Percentiles rank a stretch among this genome's conserved stretches.
These are phyloP conservation scores for Gobionotothen gibberifrons DNA, from an alignment of 2,797 vertebrate species.

Conservation along the genomic window DNA sequence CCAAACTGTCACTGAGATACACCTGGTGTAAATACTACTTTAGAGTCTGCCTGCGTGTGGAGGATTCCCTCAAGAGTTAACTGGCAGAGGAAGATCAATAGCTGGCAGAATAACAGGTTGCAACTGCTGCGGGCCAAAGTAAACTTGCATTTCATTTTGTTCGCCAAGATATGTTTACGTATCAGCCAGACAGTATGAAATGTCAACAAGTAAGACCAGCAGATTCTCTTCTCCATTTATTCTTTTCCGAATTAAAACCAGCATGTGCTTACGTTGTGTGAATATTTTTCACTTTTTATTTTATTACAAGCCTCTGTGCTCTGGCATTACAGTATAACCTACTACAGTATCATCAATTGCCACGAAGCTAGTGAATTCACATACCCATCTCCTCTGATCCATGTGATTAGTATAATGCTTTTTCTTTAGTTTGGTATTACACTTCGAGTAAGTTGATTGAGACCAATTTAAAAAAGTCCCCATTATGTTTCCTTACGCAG, in stretches of 20 bases:
- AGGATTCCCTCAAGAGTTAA: not conserved
- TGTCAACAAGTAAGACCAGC: not conserved
- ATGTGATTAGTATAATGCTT: no score
- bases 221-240: not conserved
- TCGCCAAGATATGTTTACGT: not conserved
- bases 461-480: no score
- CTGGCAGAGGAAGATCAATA: conserved; percentile 25
- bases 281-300: conserved; percentile 3
- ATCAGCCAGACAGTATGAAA: not conserved
- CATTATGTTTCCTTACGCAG: no score
- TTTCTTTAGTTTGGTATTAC: not conserved
- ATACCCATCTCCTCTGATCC: not conserved
- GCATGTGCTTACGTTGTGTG: not conserved
- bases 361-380: not conserved
- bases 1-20: not conserved
- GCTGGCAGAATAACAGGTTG: conserved; percentile 10
- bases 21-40: conserved; percentile 12
- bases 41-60: not conserved
- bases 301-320: not conserved
- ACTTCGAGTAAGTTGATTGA: not conserved
- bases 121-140: conserved; percentile 21
- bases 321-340: not conserved
- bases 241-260: not conserved
- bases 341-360: not conserved
- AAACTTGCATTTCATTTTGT: conserved; percentile 26